A percentile compares a stretch with the other conserved stretches of the same genome.
These are phyloP conservation scores for Eilema depressum DNA, from an alignment of 2,888 invertebrate species.

Conservation along the genomic window DNA sequence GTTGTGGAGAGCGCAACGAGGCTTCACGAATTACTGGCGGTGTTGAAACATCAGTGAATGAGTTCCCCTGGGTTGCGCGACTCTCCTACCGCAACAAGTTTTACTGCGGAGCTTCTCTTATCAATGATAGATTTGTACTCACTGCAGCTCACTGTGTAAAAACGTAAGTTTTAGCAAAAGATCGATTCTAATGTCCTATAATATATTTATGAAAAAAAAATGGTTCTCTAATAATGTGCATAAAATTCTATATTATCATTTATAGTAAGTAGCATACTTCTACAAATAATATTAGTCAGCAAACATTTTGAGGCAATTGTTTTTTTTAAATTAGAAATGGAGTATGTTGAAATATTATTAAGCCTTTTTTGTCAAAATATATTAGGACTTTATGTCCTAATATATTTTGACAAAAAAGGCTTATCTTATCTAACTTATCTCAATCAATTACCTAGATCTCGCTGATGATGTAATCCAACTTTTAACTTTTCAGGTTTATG, in stretches of 20 bases:
- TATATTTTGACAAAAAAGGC: too few relatives aligned
- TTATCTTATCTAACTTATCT: too few relatives aligned
- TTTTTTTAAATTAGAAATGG: too few relatives aligned
- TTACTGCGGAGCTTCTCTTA: constrained; percentile 95
- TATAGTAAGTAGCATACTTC: background rate
- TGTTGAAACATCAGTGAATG: constrained; percentile 91
- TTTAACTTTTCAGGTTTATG: constrained; percentile 89
- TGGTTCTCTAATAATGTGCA: too few relatives aligned
- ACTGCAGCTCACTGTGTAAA: constrained; percentile 96
- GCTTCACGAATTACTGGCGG: constrained; percentile 94
- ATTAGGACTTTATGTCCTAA: too few relatives aligned
- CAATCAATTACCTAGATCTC: background rate
- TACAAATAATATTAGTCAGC: background rate
- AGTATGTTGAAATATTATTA: too few relatives aligned
- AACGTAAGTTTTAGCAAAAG: constrained; percentile 86
- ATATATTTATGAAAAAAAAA: too few relatives aligned
- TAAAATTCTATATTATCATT: background rate
- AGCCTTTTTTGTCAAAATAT: too few relatives aligned
- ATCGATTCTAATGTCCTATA: background rate
- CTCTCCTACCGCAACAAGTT: constrained; percentile 95
- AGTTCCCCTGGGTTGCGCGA: constrained; percentile 96
- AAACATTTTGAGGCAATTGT: too few relatives aligned
- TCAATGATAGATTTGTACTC: constrained; percentile 95
- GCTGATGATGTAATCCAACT: background rate
- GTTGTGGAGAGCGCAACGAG: constrained; percentile 94